Percentiles rank a stretch among this genome's conserved stretches.
phyloP scores from a whole-genome alignment of 2,797 vertebrate species.

The Eulemur coronatus region DNA sequence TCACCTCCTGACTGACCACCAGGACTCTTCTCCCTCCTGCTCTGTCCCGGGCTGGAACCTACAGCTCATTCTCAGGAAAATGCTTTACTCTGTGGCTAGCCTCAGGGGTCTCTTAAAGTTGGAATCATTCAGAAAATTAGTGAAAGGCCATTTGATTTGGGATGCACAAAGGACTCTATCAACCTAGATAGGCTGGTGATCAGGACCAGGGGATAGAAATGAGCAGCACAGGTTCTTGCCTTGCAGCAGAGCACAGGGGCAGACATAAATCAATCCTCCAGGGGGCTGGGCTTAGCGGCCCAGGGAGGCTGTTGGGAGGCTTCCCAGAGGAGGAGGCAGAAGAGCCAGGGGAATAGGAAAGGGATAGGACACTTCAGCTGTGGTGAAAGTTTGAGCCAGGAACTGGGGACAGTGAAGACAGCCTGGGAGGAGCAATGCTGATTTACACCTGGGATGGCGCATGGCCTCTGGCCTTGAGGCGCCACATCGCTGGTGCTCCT shows the following conservation, averaged over 20 bases:
- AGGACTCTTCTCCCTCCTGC: neutral
- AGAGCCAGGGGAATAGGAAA: neutral
- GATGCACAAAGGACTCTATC: neutral
- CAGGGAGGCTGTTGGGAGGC: neutral
- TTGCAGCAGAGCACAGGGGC: neutral
- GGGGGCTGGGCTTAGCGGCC: neutral
- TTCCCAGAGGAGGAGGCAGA: neutral
- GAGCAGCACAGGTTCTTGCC: neutral
- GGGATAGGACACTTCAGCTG: neutral
- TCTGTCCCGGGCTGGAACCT: neutral
- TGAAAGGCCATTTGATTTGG: neutral
- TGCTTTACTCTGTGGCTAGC: neutral
- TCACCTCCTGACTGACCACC: neutral
- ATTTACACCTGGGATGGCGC: neutral
- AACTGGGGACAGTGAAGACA: neutral
- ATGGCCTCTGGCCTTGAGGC: neutral
- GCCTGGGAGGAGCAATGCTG: neutral
- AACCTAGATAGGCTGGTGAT: neutral
- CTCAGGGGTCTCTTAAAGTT: neutral
- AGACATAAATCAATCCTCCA: too few species aligned
- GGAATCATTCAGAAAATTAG: neutral
- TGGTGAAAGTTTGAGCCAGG: neutral
- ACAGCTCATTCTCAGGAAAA: neutral
- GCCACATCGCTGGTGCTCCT: too few species aligned
- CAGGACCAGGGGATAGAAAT: neutral